Conservation (phyloP, 2,797 vertebrate genomes). For the Pipistrellus kuhlii region DNA sequence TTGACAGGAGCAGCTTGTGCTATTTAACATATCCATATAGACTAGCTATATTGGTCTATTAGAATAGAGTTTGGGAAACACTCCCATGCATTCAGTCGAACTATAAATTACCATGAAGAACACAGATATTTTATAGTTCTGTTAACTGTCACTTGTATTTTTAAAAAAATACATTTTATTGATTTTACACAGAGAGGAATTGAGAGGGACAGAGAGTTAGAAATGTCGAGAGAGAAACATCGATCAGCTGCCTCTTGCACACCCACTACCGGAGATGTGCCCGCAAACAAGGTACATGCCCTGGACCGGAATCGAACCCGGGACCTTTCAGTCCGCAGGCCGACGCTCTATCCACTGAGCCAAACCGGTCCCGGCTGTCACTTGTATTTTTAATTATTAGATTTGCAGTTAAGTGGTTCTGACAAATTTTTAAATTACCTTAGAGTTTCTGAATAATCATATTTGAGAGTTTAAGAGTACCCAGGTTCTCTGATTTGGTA, state of each 20-base stretch:
- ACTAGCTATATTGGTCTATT: not conserved
- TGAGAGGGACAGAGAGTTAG: too few species aligned
- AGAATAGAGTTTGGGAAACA: not conserved
- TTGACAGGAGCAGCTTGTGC: not conserved
- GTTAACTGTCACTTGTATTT: not conserved
- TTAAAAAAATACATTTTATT: too few species aligned
- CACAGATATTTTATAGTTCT: not conserved
- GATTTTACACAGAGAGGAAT: too few species aligned
- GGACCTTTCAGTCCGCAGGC: too few species aligned
- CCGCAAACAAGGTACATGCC: too few species aligned
- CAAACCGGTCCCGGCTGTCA: too few species aligned
- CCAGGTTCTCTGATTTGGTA: not conserved
- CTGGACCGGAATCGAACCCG: too few species aligned
- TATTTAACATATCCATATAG: not conserved
- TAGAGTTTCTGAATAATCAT: not conserved
- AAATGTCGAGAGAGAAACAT: too few species aligned
- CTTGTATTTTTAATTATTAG: conserved; percentile 35
- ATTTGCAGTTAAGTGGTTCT: not conserved
- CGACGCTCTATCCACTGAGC: too few species aligned
- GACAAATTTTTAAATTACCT: not conserved
- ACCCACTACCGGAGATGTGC: too few species aligned
- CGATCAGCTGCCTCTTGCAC: too few species aligned
- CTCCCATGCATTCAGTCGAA: too few species aligned
- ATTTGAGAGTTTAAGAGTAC: not conserved
- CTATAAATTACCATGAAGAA: not conserved